Base-by-base conservation (phyloP, 37 sponge, comb jelly and placozoan genomes). In the Tethya wilhelma region DNA sequence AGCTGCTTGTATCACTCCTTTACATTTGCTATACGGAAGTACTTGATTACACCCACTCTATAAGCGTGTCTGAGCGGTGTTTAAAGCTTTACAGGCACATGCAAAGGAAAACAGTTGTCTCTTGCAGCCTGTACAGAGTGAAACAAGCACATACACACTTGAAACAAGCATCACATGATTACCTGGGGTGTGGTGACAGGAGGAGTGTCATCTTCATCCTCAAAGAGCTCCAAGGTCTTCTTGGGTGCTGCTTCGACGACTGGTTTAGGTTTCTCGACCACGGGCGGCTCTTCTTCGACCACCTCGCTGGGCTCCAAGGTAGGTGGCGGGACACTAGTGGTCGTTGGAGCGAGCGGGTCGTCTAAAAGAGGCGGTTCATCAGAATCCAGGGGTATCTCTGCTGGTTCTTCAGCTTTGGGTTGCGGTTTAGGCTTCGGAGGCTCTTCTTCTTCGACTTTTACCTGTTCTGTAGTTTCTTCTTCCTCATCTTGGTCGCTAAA, bases 151-250 rank as follows among this genome's bases (percentile, higher is more conserved):
- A n/a, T n/a, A n/a, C n/a, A n/a, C n/a, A n/a, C n/a, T n/a, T n/a
- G n/a, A n/a, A n/a, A n/a, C n/a, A n/a, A n/a, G n/a, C n/a, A n/a
- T n/a, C n/a, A n/a, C n/a, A n/a, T 19, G 33, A 12, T 72, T 28
- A 64, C 56, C 58, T 75, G 60, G 23, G 14, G 60, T 41, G 38
- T 29, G 23, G 22, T 30, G 38, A 2, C 42, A 23, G 38, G 39
- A 11, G 76, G 42, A 19, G 23, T 30, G 7, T 38, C 62, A 41
- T 82, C 46, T 5, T 70, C 79, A n/a, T 67, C 81, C 28, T 58
- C 73, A 62, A 82, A 82, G 2, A 82, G 53, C 23, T 82, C 80
- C 58, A 69, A 42, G 17, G 46, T 34, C 46, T 71, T 59, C 41
- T 57, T 65, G 31, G 63, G 34, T 8, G 62, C 49, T n/a, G 40